phyloP scores from a whole-genome alignment of 2,797 vertebrate genomes.

The Enteromius afrohamiltoni region DNA sequence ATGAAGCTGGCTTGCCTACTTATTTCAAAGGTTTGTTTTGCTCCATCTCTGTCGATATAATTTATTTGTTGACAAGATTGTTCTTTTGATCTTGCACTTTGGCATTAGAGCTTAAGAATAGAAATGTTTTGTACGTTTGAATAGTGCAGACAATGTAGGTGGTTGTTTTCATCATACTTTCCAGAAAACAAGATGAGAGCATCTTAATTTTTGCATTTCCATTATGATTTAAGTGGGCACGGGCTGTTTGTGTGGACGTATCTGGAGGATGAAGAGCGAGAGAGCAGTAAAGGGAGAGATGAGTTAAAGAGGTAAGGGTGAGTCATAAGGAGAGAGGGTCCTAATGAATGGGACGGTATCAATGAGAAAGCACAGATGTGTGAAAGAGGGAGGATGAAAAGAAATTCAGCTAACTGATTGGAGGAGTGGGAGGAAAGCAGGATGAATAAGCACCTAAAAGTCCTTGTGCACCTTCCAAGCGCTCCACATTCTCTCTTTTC shows the following conservation, averaged over 20 bases:
- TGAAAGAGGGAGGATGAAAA: constrained; percentile 62
- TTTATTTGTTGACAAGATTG: neutral
- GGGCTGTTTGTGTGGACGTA: constrained; percentile 45
- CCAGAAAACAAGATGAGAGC: constrained; percentile 35
- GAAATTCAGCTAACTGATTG: constrained; percentile 52
- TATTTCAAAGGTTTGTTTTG: constrained; percentile 8
- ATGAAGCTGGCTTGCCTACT: neutral
- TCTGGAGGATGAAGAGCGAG: constrained; percentile 49
- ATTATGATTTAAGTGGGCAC: constrained; percentile 44
- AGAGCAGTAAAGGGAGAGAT: constrained; percentile 38
- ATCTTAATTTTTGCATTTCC: constrained; percentile 40
- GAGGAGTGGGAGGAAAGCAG: constrained; percentile 60
- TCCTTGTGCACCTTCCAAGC: constrained; percentile 56
- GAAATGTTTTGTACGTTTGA: constrained; percentile 15
- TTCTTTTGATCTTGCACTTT: neutral
- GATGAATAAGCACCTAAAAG: constrained; percentile 49
- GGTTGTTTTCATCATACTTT: constrained; percentile 42
- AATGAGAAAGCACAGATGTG: constrained; percentile 54
- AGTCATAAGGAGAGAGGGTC: constrained; percentile 57
- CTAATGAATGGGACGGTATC: constrained; percentile 53
- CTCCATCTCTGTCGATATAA: neutral
- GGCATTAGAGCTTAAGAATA: neutral
- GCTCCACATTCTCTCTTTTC: constrained; percentile 33
- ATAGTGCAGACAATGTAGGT: constrained; percentile 1
- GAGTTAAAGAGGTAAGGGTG: constrained; percentile 49